phyloP scores from a whole-genome alignment of 2,797 vertebrate species.

The Neosilurus mollespiculum region DNA sequence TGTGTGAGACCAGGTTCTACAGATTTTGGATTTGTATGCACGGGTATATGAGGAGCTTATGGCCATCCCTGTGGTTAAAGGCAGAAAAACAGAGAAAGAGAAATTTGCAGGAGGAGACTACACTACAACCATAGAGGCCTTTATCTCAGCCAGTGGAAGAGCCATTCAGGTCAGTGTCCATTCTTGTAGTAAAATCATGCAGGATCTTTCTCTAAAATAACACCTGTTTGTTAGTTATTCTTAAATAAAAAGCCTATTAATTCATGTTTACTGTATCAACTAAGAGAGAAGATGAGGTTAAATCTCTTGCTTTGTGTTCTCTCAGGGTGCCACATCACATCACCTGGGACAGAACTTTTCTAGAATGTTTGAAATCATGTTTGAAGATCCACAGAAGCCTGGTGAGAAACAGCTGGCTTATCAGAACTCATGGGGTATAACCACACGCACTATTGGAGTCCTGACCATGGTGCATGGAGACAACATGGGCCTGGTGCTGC shows the following conservation, averaged over 20 bases:
- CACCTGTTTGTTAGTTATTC: not conserved
- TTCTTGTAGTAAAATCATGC: not conserved
- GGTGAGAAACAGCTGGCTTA: conserved; percentile 94
- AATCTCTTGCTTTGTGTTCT: not conserved
- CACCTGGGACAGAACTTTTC: conserved; percentile 98
- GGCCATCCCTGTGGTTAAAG: conserved; percentile 96
- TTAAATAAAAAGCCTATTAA: not conserved
- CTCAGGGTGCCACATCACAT: conserved; percentile 93
- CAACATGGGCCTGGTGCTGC: conserved; percentile 92
- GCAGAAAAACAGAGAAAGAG: conserved; percentile 96
- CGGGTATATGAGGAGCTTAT: conserved; percentile 93
- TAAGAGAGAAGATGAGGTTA: not conserved
- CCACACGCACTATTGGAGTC: conserved; percentile 94
- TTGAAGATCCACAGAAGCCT: conserved; percentile 92
- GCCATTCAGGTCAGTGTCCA: conserved; percentile 86
- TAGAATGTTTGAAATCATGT: conserved; percentile 95
- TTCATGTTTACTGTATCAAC: not conserved
- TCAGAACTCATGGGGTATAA: conserved; percentile 98
- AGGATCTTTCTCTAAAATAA: not conserved
- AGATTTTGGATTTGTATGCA: conserved; percentile 93
- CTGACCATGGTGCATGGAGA: conserved; percentile 98
- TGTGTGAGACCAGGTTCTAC: conserved; percentile 79
- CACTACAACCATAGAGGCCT: conserved; percentile 93
- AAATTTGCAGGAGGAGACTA: conserved; percentile 98
- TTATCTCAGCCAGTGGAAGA: conserved; percentile 94